These are phyloP conservation scores for Leucoraja erinaceus DNA, from an alignment of 2,113 vertebrate species.

Conservation along the genomic window DNA sequence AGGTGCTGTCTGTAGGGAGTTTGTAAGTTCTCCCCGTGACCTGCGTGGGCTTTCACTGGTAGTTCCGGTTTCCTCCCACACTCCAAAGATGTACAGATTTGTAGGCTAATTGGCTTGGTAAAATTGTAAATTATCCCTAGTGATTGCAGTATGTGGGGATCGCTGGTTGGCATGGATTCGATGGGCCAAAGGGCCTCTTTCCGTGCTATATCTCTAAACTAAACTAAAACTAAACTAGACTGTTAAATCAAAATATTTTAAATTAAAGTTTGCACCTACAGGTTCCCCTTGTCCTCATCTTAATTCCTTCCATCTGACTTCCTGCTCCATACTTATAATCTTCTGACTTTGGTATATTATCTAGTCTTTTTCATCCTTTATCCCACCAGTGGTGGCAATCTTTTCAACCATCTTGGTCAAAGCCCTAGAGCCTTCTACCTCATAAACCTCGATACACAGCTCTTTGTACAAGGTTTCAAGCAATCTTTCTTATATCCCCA, in stretches of 20 bases:
- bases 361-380: neutral
- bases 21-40: too few species aligned
- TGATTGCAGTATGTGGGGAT: too few species aligned
- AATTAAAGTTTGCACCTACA: neutral
- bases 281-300: neutral
- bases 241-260: neutral
- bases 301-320: neutral
- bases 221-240: too few species aligned
- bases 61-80: too few species aligned
- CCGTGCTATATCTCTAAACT: too few species aligned
- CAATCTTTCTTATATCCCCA: neutral
- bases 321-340: neutral
- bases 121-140: too few species aligned
- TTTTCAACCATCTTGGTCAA: neutral
- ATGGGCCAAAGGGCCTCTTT: too few species aligned
- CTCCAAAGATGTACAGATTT: too few species aligned
- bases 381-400: neutral
- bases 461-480: neutral
- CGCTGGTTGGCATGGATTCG: too few species aligned
- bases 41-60: too few species aligned
- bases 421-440: neutral
- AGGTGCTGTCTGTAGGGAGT: too few species aligned
- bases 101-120: too few species aligned
- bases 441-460: neutral
- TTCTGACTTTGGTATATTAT: neutral